These are phyloP conservation scores for Athripsodes cinereus DNA, from an alignment of 2,888 invertebrate species.

Conservation along the genomic window DNA sequence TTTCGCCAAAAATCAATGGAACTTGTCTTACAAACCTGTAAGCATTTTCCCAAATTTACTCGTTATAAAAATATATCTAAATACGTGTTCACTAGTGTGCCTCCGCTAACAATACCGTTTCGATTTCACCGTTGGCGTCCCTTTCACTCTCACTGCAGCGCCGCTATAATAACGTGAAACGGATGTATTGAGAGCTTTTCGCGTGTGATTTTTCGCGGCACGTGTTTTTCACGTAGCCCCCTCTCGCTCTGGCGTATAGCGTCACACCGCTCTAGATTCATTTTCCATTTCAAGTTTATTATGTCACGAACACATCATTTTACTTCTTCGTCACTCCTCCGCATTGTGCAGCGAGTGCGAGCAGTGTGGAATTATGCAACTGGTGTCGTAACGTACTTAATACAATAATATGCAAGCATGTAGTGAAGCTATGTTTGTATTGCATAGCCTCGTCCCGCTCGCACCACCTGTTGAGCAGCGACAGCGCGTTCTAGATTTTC, in stretches of 20 bases:
- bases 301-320: background rate
- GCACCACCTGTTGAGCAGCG: background rate
- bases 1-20: too few relatives aligned
- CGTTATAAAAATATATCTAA: too few relatives aligned
- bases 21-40: too few relatives aligned
- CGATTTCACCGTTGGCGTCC: background rate
- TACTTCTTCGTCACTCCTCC: background rate
- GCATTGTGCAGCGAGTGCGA: background rate
- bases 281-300: constrained; percentile 2
- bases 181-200: background rate
- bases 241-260: background rate
- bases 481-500: background rate
- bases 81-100: too few relatives aligned
- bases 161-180: background rate
- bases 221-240: background rate
- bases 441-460: background rate
- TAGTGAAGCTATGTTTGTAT: too few relatives aligned
- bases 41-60: too few relatives aligned
- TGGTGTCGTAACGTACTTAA: background rate
- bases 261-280: background rate
- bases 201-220: background rate
- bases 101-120: background rate
- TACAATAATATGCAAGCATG: too few relatives aligned
- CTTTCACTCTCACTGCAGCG: background rate
- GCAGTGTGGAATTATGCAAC: background rate